Percentiles rank a stretch among this genome's conserved stretches.
Evolutionary conservation across 2,113 vertebrate genomes (phyloP).

Genomic region (Sceloporus tristichus): DNA sequence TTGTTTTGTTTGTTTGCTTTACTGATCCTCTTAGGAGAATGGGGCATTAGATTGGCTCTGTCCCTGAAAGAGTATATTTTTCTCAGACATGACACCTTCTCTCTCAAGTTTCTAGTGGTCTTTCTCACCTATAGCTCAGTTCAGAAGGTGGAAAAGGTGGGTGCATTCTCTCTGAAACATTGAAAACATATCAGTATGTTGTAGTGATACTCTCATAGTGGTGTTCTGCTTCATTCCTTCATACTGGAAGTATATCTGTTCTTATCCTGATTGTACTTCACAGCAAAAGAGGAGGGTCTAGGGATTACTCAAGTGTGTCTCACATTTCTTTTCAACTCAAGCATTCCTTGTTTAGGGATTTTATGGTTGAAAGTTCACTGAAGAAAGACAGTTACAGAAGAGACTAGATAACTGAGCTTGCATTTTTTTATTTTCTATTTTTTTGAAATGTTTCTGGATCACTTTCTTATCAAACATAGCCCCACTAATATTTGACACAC

Average conservation of each 20-base stretch:
- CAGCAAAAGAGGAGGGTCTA: not conserved
- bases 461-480: not conserved
- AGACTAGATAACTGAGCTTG: not conserved
- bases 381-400: not conserved
- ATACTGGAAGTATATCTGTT: not conserved
- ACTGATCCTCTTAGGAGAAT: not conserved
- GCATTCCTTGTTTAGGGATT: not conserved
- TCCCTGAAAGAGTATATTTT: not conserved
- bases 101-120: not conserved
- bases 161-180: not conserved
- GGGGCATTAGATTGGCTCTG: not conserved
- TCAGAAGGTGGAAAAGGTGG: not conserved
- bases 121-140: not conserved
- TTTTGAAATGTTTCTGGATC: not conserved
- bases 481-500: not conserved
- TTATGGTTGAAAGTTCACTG: not conserved
- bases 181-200: not conserved
- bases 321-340: not conserved
- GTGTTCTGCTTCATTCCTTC: not conserved
- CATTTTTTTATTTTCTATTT: not conserved
- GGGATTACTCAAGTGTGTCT: slow-evolving; percentile 1
- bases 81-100: not conserved
- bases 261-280: not conserved
- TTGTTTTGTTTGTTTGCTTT: not conserved
- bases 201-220: not conserved